These are phyloP conservation scores for Gambusia yucatana DNA, from an alignment of 2,797 vertebrate genomes.

Conservation along the genomic window DNA sequence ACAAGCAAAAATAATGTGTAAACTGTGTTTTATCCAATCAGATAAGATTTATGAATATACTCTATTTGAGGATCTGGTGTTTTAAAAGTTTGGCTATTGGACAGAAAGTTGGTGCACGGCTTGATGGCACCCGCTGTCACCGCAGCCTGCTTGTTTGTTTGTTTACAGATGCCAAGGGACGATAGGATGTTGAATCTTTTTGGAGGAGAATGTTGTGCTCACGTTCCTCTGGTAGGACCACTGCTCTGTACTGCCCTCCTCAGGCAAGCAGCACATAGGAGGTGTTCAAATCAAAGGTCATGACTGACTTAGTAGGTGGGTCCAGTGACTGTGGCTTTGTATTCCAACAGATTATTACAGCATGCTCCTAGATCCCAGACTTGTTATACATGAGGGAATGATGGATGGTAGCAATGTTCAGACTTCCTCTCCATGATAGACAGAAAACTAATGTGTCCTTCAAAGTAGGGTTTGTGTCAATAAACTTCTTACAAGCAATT, in stretches of 20 bases:
- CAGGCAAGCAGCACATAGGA: conserved; percentile 34
- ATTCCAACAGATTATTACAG: conserved; percentile 1
- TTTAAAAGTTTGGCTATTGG: conserved; percentile 42
- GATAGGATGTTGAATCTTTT: conserved; percentile 30
- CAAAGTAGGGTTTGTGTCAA: background rate
- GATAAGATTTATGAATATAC: conserved; percentile 69
- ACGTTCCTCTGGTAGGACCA: conserved; percentile 56
- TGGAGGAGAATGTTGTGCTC: conserved; percentile 29
- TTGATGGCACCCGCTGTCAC: conserved; percentile 28
- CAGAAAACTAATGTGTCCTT: background rate
- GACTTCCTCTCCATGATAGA: background rate
- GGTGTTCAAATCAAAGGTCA: conserved; percentile 33
- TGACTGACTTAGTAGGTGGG: conserved; percentile 19
- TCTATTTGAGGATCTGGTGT: conserved; percentile 59
- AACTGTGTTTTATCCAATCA: conserved; percentile 70
- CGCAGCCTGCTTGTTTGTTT: conserved; percentile 47
- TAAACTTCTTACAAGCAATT: background rate
- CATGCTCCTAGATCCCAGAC: background rate
- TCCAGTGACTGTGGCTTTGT: conserved; percentile 28
- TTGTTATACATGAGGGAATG: background rate
- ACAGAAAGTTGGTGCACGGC: conserved; percentile 57
- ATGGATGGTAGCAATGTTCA: background rate
- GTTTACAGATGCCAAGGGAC: conserved; percentile 45
- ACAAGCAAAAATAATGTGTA: conserved; percentile 45
- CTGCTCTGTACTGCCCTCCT: conserved; percentile 38